phyloP scores from a whole-genome alignment of 2,113 vertebrate species.

The Polyodon spathula region DNA sequence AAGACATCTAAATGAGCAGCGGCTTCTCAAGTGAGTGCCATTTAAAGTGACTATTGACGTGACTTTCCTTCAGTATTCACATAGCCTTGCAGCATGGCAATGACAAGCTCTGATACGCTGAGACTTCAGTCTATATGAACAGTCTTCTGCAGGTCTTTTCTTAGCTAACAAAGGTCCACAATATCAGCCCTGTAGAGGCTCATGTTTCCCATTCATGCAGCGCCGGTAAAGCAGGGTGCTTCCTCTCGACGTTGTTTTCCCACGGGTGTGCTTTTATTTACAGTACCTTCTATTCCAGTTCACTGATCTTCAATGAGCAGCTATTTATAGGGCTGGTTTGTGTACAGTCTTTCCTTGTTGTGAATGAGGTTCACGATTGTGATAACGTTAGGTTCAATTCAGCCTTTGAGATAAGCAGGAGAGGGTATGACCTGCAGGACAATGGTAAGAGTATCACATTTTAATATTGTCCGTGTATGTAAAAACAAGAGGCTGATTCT shows the following conservation, averaged over 20 bases:
- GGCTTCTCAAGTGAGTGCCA: too few relatives aligned
- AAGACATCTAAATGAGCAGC: too few relatives aligned
- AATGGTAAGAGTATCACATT: not conserved
- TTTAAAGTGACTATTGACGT: too few relatives aligned
- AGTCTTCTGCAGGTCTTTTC: too few relatives aligned
- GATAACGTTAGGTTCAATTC: slow-evolving; percentile 46
- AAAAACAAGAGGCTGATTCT: too few relatives aligned
- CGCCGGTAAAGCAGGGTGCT: slow-evolving; percentile 30
- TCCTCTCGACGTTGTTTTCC: slow-evolving; percentile 45
- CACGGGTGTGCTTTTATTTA: slow-evolving; percentile 47
- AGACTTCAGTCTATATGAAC: too few relatives aligned
- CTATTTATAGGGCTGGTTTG: slow-evolving; percentile 57
- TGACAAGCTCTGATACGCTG: too few relatives aligned
- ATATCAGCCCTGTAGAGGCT: too few relatives aligned
- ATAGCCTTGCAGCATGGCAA: too few relatives aligned
- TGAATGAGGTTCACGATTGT: slow-evolving; percentile 56
- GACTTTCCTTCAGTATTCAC: too few relatives aligned
- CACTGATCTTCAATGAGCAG: slow-evolving; percentile 54
- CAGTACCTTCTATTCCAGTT: slow-evolving; percentile 53
- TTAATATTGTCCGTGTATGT: too few relatives aligned
- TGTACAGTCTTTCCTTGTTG: slow-evolving; percentile 54
- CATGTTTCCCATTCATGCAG: not conserved
- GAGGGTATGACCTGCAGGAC: not conserved
- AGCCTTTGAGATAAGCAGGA: not conserved
- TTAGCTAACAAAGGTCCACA: too few relatives aligned